phyloP scores from a whole-genome alignment of 2,113 vertebrate species.

The Recurvirostra avosetta region DNA sequence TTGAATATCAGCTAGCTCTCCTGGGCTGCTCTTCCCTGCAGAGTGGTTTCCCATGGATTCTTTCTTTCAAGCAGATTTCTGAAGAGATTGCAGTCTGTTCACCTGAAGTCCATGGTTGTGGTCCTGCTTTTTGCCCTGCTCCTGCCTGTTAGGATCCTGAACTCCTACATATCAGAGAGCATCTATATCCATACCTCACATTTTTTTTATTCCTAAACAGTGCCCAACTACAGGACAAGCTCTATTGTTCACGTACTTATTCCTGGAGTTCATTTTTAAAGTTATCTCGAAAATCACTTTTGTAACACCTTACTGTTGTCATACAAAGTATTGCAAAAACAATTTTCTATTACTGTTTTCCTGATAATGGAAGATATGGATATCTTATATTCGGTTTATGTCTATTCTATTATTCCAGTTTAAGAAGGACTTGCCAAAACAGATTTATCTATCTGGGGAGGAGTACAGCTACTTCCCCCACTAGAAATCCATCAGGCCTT shows the following conservation, averaged over 20 bases:
- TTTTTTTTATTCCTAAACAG: neutral
- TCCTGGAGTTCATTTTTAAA: neutral
- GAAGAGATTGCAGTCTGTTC: neutral
- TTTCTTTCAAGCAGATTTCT: neutral
- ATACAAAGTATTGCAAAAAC: neutral
- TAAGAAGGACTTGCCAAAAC: neutral
- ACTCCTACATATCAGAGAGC: neutral
- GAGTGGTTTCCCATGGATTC: neutral
- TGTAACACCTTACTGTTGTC: neutral
- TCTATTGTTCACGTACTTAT: neutral
- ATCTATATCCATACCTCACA: neutral
- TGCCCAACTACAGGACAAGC: neutral
- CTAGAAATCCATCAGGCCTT: neutral
- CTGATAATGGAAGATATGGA: neutral
- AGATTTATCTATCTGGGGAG: neutral
- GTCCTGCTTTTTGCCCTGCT: neutral
- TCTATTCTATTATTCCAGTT: neutral
- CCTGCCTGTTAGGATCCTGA: neutral
- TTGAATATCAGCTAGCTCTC: neutral
- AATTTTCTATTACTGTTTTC: neutral
- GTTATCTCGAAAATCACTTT: neutral
- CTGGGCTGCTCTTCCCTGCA: neutral
- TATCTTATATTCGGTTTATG: neutral
- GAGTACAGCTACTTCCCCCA: neutral
- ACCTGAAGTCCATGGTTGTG: neutral